Evolutionary conservation across 2,797 vertebrate species (phyloP), one percentile per base, ranked within the genome.

Genomic region (Pantherophis alleghaniensis): DNA sequence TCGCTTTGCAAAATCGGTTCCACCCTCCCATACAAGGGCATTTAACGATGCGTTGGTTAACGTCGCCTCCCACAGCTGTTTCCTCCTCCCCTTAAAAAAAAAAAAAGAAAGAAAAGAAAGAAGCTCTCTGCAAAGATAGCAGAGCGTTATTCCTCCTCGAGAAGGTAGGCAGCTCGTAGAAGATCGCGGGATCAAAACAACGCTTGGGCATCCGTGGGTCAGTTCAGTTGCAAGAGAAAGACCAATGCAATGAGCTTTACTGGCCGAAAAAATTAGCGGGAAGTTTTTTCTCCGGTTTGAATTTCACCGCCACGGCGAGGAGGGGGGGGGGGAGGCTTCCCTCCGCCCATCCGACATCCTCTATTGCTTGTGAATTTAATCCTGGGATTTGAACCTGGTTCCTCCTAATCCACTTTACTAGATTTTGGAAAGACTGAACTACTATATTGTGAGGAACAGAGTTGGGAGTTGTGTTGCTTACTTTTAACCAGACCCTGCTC

Each of bases 1-100:
- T 60, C 63, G 12, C 24, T 74, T 69, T 7, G 16, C 86, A 28
- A 60, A 94, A 60, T 92, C 56, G 94, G 26, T 95, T 4, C 53
- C 51, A 32, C 2, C 26, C 92, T 51, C 74, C 92, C 20, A 86
- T 26, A 12, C 66, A 18, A 56, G 93, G 74, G 90, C 87, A 91
- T 89, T 63, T 20, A 56, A 90, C 51, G 51, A 59, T 60, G 91
- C 14, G 89, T 86, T 92, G 93, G n/a, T 90, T 90, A 66, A 24
- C 7, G 93, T 88, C 91, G 79, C 93, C 93, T 53, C 91, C 93
- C 93, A 74, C 93, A 20, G 87, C 59, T 7, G 2, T 57, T 69
- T 55, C 26, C 74, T 18, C 51, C 87, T 89, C 87, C 87, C 7
- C 61, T 60, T 79, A 16, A 89, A 61, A 18, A 11, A 55, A 59